Conservation (phyloP, 1,140 invertebrate species). For the Bombus huntii region DNA sequence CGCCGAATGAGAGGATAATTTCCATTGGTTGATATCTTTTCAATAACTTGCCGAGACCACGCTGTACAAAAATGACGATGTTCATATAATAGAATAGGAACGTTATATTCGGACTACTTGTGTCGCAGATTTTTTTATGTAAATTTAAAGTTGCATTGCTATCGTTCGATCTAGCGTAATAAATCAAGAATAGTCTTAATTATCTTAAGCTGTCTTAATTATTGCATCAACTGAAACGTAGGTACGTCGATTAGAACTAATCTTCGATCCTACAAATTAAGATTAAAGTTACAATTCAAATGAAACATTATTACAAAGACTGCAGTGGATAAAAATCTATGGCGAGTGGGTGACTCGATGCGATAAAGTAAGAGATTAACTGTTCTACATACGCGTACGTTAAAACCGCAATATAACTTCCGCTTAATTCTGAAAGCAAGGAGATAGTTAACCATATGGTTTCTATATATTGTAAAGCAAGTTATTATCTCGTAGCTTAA, state of each 20-base stretch:
- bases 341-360: neutral
- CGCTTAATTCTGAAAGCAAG: neutral
- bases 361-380: neutral
- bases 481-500: neutral
- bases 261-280: neutral
- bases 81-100: neutral
- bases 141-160: neutral
- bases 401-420: neutral
- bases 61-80: too few species aligned
- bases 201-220: neutral
- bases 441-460: neutral
- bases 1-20: too few species aligned
- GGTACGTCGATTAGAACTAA: neutral
- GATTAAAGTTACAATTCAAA: neutral
- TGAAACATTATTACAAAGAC: neutral
- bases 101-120: neutral
- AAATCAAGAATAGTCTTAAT: neutral
- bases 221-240: neutral
- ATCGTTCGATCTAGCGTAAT: too few species aligned
- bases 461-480: too few species aligned
- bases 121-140: neutral
- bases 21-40: too few species aligned
- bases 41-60: too few species aligned
- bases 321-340: neutral
- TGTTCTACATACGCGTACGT: neutral